These are phyloP conservation scores for Polia nebulosa DNA, from an alignment of 2,888 invertebrate genomes.

Conservation along the genomic window DNA sequence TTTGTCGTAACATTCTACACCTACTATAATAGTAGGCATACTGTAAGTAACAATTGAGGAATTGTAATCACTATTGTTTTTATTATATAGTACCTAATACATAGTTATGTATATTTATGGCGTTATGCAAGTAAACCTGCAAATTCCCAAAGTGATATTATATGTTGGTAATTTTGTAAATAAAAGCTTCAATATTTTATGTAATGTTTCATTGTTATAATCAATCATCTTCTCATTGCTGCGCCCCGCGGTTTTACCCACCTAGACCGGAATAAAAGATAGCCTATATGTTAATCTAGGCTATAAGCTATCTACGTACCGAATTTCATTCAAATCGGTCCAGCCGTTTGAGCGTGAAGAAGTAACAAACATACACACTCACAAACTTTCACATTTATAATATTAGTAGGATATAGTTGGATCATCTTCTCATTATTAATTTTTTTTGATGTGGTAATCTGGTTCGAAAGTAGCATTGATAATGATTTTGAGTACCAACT, in stretches of 20 bases:
- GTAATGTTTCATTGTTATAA: constrained; percentile 73
- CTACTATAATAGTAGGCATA: constrained; percentile 61
- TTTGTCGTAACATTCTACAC: constrained; percentile 60
- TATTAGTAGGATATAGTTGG: too few species aligned
- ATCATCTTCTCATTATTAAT: neutral
- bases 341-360: too few species aligned
- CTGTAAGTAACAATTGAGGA: constrained; percentile 75
- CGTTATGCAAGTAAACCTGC: constrained; percentile 90
- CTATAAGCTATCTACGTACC: too few species aligned
- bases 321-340: too few species aligned
- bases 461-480: too few species aligned
- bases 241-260: too few species aligned
- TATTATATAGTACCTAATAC: constrained; percentile 77
- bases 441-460: neutral
- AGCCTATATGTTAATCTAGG: too few species aligned
- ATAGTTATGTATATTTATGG: constrained; percentile 86
- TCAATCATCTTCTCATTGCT: too few species aligned
- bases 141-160: constrained; percentile 91
- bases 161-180: constrained; percentile 91
- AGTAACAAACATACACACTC: too few species aligned
- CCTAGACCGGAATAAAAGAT: too few species aligned
- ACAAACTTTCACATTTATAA: too few species aligned
- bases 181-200: constrained; percentile 91
- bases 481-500: neutral
- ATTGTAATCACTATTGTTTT: constrained; percentile 87